Evolutionary conservation across 2,888 invertebrate genomes (phyloP).

Genomic region (Epicampocera succincta): DNA sequence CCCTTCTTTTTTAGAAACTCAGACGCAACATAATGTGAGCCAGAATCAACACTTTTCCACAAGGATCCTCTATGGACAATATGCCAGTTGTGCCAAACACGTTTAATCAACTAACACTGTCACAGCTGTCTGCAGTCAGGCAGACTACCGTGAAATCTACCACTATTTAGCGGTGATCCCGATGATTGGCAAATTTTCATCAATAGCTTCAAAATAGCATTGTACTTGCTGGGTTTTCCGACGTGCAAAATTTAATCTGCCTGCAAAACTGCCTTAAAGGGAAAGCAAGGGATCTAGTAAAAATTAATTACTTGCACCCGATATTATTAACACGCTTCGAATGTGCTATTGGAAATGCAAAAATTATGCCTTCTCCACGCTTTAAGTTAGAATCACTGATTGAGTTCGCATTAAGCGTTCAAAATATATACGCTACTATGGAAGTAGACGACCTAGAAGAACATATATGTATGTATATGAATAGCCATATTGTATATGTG

Average conservation of each 20-base stretch:
- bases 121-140: constrained; percentile 33
- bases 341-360: constrained; percentile 29
- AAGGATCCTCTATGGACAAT: neutral
- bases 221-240: constrained; percentile 10
- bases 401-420: constrained; percentile 18
- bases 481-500: constrained; percentile 7
- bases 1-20: neutral
- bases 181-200: constrained; percentile 42
- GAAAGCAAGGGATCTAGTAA: too few relatives aligned
- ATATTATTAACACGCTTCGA: constrained; percentile 32
- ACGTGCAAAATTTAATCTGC: constrained; percentile 21
- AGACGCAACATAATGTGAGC: neutral
- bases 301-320: constrained; percentile 21
- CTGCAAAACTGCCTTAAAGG: constrained; percentile 15
- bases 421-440: constrained; percentile 26
- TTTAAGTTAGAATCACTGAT: constrained; percentile 17
- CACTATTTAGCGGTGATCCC: constrained; percentile 31
- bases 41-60: neutral
- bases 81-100: neutral
- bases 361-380: constrained; percentile 9
- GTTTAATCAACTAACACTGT: neutral
- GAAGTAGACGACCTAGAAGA: neutral
- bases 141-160: constrained; percentile 6
- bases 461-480: too few relatives aligned
- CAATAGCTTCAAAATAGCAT: constrained; percentile 44